phyloP scores from a whole-genome alignment of 2,797 vertebrate genomes.

The Enteromius radiatus region DNA sequence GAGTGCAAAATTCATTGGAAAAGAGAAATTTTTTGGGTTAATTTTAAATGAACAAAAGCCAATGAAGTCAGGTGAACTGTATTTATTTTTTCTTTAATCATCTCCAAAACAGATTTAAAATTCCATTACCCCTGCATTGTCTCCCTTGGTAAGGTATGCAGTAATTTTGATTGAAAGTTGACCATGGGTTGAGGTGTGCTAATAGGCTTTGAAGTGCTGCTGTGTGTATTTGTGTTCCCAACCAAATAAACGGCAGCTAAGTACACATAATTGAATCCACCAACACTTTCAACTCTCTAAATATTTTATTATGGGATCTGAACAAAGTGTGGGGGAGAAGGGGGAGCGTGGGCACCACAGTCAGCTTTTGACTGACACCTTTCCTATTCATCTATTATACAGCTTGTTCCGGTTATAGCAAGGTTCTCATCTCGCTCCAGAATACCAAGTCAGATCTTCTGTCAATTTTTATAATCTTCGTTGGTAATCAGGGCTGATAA shows the following conservation, averaged over 20 bases:
- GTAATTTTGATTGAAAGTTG: conserved; percentile 49
- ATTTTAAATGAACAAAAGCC: conserved; percentile 10
- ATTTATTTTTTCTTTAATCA: background rate
- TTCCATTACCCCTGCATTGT: conserved; percentile 40
- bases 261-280: conserved; percentile 59
- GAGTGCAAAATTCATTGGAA: background rate
- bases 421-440: conserved; percentile 1
- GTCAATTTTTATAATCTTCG: conserved; percentile 36
- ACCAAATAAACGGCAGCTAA: conserved; percentile 59
- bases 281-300: conserved; percentile 53
- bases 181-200: conserved; percentile 47
- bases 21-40: background rate
- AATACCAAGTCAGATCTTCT: conserved; percentile 42
- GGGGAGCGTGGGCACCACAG: background rate
- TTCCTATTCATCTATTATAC: conserved; percentile 56
- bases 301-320: conserved; percentile 56
- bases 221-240: conserved; percentile 52
- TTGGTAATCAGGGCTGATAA: conserved; percentile 40
- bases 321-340: conserved; percentile 3
- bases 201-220: conserved; percentile 53
- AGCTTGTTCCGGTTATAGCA: conserved; percentile 36
- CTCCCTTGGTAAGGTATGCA: conserved; percentile 20
- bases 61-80: background rate
- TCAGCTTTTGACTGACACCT: conserved; percentile 50
- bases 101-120: conserved; percentile 33